A percentile compares a stretch with the other conserved stretches of the same genome.
Evolutionary conservation across 2,888 invertebrate species (phyloP).

Genomic region (Synanthedon andrenaeformis): DNA sequence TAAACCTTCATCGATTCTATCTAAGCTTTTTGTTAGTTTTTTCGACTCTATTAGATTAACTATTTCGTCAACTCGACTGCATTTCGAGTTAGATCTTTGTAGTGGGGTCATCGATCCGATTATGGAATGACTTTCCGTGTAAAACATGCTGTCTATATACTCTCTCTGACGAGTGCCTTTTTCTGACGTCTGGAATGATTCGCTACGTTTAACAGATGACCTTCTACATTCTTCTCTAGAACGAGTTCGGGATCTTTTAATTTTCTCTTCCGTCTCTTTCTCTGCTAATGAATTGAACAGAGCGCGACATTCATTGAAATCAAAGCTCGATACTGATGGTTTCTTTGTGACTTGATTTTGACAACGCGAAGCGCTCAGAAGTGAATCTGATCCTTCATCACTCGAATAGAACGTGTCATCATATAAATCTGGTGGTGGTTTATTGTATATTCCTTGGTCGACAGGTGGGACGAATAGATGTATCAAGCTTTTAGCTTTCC

Average conservation of each 20-base stretch:
- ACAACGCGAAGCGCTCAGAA: conserved; percentile 74
- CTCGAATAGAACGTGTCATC: conserved; percentile 72
- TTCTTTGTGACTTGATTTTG: conserved; percentile 48
- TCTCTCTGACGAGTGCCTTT: conserved; percentile 57
- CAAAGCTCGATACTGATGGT: conserved; percentile 42
- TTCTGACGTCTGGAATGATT: conserved; percentile 60
- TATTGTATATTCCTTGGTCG: conserved; percentile 70
- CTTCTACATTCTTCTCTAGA: conserved; percentile 49
- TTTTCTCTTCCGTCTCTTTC: conserved; percentile 48
- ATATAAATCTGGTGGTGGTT: conserved; percentile 62
- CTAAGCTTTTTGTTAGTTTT: conserved; percentile 80
- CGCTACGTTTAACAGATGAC: conserved; percentile 53
- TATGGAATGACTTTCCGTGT: conserved; percentile 56
- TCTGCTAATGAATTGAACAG: conserved; percentile 71
- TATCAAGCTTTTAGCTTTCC: conserved; percentile 78
- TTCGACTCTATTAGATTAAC: conserved; percentile 71
- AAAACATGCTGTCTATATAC: conserved; percentile 73
- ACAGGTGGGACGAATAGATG: conserved; percentile 75
- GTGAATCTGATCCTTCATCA: conserved; percentile 78
- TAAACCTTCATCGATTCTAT: conserved; percentile 80
- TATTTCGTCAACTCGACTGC: conserved; percentile 58
- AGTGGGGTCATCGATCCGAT: conserved; percentile 16
- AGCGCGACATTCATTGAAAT: conserved; percentile 66
- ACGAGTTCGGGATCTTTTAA: conserved; percentile 43
- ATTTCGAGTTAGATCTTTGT: conserved; percentile 45